Base-by-base conservation (phyloP, 2,797 vertebrate genomes). In the Lagocephalus sceleratus region DNA sequence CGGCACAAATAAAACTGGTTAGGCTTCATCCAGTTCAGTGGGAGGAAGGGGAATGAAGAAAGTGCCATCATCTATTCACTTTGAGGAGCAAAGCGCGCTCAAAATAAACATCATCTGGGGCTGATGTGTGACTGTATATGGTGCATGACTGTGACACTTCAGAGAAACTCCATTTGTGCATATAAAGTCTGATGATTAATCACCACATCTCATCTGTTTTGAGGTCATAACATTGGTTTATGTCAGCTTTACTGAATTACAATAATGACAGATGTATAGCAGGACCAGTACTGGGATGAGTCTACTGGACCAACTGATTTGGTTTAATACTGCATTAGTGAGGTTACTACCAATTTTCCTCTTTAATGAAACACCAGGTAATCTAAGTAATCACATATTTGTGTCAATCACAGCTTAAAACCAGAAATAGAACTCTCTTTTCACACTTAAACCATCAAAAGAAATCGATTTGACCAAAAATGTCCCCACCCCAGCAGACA, bases 31-130 rank as follows among this genome's bases (percentile, higher is more conserved):
- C 63, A 45, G 61, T 57, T 73, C 67, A 65, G 57, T 50, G 65
- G 64, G 70, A 73, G 61, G 65, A 76, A 42, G 51, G 47, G 56
- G 70, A 65, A 65, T n/a, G 2, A 53, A 70, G 64, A 57, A 58
- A 79, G 67, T 61, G 78, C 64, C 73, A 71, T 82, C 70, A 51
- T 76, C 54, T 47, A 45, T 69, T 54, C 2, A 54, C 74, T 78
- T 63, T 69, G 66, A 82, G 64, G 54, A 29, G 43, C 38, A 62
- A 63, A 62, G 61, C 54, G 45, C 53, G 69, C 65, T 63, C 54
- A 64, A 76, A 72, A 82, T 76, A 76, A 71, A 73, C 74, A 65
- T 64, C 58, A 54, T 25, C 56, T 14, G 51, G 57, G 15, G 8
- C 32, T 35, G 32, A 10, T 35, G 32, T 35, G 29, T 29, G 32